Conservation (phyloP, 2,113 vertebrate genomes). For the Colius striatus region DNA sequence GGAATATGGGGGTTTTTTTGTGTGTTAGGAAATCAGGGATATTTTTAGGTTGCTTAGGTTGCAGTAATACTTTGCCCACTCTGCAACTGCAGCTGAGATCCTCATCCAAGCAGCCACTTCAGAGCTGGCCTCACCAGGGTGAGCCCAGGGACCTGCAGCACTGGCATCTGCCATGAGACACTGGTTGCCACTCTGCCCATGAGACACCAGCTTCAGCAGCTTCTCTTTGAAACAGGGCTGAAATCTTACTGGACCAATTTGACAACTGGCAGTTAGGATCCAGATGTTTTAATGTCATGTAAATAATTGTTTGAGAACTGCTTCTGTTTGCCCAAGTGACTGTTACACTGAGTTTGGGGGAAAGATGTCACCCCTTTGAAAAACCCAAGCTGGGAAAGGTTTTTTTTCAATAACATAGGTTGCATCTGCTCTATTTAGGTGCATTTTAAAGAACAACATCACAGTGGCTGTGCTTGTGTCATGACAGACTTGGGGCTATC, state of each 20-base stretch:
- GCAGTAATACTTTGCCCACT: rapidly evolving
- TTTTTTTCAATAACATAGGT: background rate
- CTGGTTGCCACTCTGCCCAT: background rate
- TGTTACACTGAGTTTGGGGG: background rate
- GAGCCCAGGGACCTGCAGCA: background rate
- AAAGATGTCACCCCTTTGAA: rapidly evolving
- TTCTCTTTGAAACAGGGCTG: background rate
- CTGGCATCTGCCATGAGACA: background rate
- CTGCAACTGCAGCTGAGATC: background rate
- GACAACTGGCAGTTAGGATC: background rate
- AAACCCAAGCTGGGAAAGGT: background rate
- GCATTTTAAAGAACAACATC: rapidly evolving
- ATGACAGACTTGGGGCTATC: background rate
- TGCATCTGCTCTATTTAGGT: background rate
- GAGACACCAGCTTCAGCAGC: background rate
- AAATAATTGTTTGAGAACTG: too few relatives aligned
- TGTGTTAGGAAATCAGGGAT: rapidly evolving
- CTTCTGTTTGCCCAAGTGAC: background rate
- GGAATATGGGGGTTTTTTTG: background rate
- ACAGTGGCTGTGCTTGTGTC: background rate
- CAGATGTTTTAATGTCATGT: background rate
- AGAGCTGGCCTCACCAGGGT: background rate
- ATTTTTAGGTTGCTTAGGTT: background rate
- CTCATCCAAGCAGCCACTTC: rapidly evolving
- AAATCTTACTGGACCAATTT: background rate